phyloP scores from a whole-genome alignment of 1,140 invertebrate genomes.

The Tribolium madens region DNA sequence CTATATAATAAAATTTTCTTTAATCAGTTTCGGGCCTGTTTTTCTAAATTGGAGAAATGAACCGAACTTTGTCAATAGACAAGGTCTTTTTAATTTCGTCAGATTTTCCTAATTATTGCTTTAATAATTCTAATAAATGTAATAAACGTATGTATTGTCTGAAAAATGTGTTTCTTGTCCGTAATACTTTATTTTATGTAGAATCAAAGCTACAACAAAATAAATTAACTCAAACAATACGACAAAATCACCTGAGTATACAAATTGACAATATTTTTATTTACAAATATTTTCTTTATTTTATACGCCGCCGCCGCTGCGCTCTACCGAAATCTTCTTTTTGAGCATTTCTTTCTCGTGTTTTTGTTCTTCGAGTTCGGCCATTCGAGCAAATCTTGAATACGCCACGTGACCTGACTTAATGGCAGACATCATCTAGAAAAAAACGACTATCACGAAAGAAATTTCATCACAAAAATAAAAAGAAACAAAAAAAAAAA shows the following conservation, averaged over 20 bases:
- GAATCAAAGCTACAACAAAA: background rate
- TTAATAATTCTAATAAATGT: background rate
- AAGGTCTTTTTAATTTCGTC: no score
- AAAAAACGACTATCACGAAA: constrained; percentile 9
- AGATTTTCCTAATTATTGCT: background rate
- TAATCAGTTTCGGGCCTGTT: no score
- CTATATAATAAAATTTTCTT: no score
- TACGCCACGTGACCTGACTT: constrained; percentile 93
- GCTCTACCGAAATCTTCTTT: constrained; percentile 88
- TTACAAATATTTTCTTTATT: constrained; percentile 18
- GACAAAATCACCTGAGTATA: constrained; percentile 14
- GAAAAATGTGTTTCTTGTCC: background rate
- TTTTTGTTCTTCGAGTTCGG: constrained; percentile 88
- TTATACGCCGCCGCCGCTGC: constrained; percentile 94
- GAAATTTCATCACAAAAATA: background rate
- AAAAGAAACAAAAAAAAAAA: constrained; percentile 35
- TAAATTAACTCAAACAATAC: background rate
- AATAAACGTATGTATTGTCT: background rate
- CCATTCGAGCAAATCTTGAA: constrained; percentile 92
- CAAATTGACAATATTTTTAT: constrained; percentile 1
- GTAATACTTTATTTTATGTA: background rate
- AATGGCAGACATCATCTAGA: constrained; percentile 96
- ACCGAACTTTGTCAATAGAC: no score
- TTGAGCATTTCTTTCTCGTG: constrained; percentile 79
- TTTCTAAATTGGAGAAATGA: no score